Conservation (phyloP, 2,797 vertebrate species). For the Momotus momota region DNA sequence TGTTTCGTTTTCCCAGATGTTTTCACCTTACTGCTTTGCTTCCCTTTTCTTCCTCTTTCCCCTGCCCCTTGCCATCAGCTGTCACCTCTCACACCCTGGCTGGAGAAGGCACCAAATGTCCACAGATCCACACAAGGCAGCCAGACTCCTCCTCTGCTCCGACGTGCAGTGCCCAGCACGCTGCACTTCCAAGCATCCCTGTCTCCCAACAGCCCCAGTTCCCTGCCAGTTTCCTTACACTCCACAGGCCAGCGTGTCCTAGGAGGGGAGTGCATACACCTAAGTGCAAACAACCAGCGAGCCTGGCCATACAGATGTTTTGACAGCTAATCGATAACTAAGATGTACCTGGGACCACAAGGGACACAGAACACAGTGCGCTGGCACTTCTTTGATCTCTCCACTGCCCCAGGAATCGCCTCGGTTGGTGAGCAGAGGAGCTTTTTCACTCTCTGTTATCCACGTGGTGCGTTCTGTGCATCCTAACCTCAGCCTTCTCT, state of each 20-base stretch:
- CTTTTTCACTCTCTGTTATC: neutral
- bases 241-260: too few relatives aligned
- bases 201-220: neutral
- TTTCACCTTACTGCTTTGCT: neutral
- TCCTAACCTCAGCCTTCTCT: neutral
- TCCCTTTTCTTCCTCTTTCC: neutral
- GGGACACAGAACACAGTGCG: neutral
- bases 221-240: neutral
- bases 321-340: neutral
- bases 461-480: accelerated
- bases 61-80: neutral
- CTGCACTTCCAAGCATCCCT: accelerated
- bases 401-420: neutral
- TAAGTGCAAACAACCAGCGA: neutral
- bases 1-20: neutral
- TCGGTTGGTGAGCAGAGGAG: neutral
- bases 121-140: accelerated
- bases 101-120: neutral
- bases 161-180: accelerated
- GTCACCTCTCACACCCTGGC: neutral
- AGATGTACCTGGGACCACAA: neutral
- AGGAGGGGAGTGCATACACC: neutral
- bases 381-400: neutral
- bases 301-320: neutral
- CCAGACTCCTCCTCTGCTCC: neutral